Evolutionary conservation across 2,797 vertebrate species (phyloP).

Genomic region (Acipenser ruthenus): DNA sequence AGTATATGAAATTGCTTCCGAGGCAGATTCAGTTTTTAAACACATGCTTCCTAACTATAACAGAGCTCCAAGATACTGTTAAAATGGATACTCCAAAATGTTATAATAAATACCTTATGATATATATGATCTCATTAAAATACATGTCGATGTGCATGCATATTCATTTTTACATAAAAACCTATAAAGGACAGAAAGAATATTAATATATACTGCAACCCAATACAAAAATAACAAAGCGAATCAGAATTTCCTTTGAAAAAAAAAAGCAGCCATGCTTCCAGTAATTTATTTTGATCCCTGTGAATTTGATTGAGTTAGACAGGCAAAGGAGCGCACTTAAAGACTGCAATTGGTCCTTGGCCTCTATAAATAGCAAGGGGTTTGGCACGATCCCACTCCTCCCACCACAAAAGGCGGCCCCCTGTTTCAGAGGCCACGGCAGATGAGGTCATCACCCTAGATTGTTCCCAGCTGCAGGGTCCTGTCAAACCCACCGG

Average conservation of each 20-base stretch:
- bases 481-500: slow-evolving; percentile 11
- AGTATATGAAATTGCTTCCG: too few relatives aligned
- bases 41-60: too few relatives aligned
- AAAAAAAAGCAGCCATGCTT: neutral
- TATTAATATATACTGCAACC: neutral
- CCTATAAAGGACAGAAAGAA: neutral
- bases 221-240: slow-evolving; percentile 1
- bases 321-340: neutral
- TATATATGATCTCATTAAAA: too few relatives aligned
- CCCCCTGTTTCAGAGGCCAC: neutral
- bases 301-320: neutral
- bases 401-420: neutral
- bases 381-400: slow-evolving; percentile 2
- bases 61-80: too few relatives aligned
- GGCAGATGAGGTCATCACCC: slow-evolving; percentile 12
- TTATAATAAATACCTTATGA: too few relatives aligned
- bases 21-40: too few relatives aligned
- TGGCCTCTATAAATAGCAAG: neutral
- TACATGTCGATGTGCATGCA: too few relatives aligned
- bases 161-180: neutral
- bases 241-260: neutral
- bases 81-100: too few relatives aligned
- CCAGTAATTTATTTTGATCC: neutral
- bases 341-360: slow-evolving; percentile 1
- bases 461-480: slow-evolving; percentile 24